phyloP scores from a whole-genome alignment of 2,888 invertebrate genomes.

The Chirona hameri region DNA sequence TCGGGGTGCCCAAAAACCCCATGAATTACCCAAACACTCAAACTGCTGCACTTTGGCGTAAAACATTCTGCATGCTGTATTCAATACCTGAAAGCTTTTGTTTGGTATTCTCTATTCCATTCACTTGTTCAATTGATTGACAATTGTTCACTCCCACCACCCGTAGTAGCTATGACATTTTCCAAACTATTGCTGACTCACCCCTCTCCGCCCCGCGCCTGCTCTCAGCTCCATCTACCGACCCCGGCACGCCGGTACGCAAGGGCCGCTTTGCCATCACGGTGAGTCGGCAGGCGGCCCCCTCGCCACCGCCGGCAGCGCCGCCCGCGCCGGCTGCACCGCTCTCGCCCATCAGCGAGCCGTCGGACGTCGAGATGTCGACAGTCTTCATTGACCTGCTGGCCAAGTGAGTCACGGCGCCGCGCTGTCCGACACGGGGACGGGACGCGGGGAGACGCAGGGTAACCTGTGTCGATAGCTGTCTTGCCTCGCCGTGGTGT shows the following conservation, averaged over 20 bases:
- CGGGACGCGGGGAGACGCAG: background rate
- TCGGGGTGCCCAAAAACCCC: no score
- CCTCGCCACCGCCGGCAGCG: background rate
- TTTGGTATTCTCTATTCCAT: no score
- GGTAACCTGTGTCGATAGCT: background rate
- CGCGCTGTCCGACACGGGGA: background rate
- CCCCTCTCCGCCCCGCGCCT: background rate
- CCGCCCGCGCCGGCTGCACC: background rate
- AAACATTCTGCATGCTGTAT: no score
- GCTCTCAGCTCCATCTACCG: background rate
- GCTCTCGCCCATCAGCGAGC: background rate
- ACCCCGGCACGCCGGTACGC: background rate
- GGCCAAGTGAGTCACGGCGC: background rate
- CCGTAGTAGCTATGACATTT: no score
- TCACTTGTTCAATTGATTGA: no score
- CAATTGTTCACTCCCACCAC: no score
- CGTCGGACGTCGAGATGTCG: background rate
- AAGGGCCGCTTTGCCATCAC: slow-evolving; percentile 22
- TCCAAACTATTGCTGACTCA: no score
- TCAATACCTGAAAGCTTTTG: no score
- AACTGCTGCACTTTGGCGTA: no score
- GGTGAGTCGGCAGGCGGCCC: background rate
- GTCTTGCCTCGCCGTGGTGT: no score
- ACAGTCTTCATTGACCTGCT: background rate
- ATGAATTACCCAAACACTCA: no score